A percentile compares a stretch with the other conserved stretches of the same genome.
Evolutionary conservation across 2,797 vertebrate genomes (phyloP).

Genomic region (Semaprochilodus insignis): DNA sequence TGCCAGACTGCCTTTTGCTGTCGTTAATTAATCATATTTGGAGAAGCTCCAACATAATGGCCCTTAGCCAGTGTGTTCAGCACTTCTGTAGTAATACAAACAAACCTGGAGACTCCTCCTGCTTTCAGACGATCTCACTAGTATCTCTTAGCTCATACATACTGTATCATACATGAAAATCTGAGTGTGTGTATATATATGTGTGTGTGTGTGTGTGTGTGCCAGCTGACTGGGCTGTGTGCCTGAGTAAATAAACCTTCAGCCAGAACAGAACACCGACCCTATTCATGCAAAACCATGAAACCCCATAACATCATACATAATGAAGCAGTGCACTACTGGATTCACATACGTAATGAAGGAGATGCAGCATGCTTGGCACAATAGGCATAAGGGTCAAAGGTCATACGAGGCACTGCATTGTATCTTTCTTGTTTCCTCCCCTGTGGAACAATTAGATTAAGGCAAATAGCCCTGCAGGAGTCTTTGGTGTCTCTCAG

Average conservation of each 20-base stretch:
- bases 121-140: not conserved
- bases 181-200: not conserved
- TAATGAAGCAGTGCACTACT: slow-evolving; percentile 9
- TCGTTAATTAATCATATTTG: slow-evolving; percentile 26
- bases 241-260: not conserved
- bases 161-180: not conserved
- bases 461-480: not conserved
- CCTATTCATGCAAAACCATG: not conserved
- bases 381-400: slow-evolving; percentile 13
- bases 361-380: not conserved
- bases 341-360: not conserved
- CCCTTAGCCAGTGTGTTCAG: not conserved
- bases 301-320: not conserved
- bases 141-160: slow-evolving; percentile 1
- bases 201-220: slow-evolving; percentile 1
- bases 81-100: not conserved
- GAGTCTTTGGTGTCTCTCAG: no score
- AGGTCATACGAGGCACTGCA: not conserved
- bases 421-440: not conserved
- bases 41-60: slow-evolving; percentile 1
- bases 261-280: not conserved
- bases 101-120: not conserved
- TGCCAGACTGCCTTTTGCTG: slow-evolving; percentile 17
- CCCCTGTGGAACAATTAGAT: slow-evolving; percentile 50
- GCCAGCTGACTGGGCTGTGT: not conserved